Evolutionary conservation across 2,888 invertebrate genomes (phyloP).

Genomic region (Linnaemya vulpina): DNA sequence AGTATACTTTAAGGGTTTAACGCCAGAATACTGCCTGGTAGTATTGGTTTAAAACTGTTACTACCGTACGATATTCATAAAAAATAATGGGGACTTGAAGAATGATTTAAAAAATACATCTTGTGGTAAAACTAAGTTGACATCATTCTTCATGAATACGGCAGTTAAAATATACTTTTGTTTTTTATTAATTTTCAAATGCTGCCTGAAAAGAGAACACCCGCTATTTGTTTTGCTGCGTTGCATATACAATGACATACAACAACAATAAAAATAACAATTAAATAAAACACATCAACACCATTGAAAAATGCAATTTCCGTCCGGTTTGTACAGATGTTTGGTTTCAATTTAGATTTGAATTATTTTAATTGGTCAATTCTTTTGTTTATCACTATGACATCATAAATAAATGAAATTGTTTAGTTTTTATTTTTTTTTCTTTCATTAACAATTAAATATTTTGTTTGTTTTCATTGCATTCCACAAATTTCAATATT

Average conservation of each 20-base stretch:
- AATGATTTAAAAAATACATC: too few species aligned
- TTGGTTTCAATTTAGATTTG: constrained; percentile 28
- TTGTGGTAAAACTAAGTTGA: too few species aligned
- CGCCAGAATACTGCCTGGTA: too few species aligned
- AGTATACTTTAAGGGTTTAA: too few species aligned
- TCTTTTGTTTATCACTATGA: constrained; percentile 40
- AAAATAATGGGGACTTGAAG: too few species aligned
- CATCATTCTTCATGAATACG: neutral
- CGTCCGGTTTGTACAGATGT: constrained; percentile 28
- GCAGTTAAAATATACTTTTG: neutral
- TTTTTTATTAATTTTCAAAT: too few species aligned
- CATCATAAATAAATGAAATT: constrained; percentile 40
- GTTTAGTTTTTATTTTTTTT: constrained; percentile 19
- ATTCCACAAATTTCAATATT: constrained; percentile 33
- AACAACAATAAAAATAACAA: neutral
- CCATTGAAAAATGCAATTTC: constrained; percentile 46
- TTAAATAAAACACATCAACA: neutral
- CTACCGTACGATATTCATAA: too few species aligned
- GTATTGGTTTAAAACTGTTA: too few species aligned
- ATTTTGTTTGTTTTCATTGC: constrained; percentile 1
- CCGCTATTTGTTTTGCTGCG: neutral
- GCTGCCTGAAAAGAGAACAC: neutral
- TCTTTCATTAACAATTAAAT: constrained; percentile 22
- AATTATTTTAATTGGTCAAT: constrained; percentile 27
- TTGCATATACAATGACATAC: neutral